These are phyloP conservation scores for Nephrotoma flavescens DNA, from an alignment of 2,888 invertebrate genomes.

Conservation along the genomic window DNA sequence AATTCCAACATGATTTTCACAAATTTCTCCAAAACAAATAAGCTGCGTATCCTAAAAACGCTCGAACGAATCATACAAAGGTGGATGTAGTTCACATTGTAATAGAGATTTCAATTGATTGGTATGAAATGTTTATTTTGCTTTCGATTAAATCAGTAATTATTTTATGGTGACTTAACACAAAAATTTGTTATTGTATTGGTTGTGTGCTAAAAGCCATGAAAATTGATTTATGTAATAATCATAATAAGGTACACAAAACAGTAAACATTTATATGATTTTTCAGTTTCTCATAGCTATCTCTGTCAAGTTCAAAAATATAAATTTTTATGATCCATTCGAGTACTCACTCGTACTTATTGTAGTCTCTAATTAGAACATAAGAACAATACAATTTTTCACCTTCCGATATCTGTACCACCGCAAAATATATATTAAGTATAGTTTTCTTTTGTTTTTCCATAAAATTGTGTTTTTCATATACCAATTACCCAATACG, in stretches of 20 bases:
- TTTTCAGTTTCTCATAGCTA: background rate
- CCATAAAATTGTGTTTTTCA: background rate
- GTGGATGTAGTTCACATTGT: background rate
- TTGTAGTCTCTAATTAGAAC: background rate
- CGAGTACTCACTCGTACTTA: background rate
- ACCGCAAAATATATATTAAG: background rate
- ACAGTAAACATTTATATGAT: background rate
- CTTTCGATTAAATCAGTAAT: background rate
- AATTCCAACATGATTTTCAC: background rate
- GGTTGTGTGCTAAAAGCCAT: background rate
- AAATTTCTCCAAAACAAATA: background rate
- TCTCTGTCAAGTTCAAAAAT: background rate
- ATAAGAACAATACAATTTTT: background rate
- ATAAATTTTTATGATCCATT: background rate
- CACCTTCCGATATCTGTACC: background rate
- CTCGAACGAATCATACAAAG: background rate
- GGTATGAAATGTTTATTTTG: background rate
- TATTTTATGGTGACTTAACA: background rate
- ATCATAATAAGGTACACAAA: background rate
- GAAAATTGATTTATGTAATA: background rate
- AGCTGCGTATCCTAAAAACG: background rate
- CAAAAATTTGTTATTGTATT: background rate
- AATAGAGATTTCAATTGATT: background rate
- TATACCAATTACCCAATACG: background rate
- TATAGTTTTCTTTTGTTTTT: background rate